Conservation (phyloP, 2,888 invertebrate species). For the Leptopterna dolabrata region DNA sequence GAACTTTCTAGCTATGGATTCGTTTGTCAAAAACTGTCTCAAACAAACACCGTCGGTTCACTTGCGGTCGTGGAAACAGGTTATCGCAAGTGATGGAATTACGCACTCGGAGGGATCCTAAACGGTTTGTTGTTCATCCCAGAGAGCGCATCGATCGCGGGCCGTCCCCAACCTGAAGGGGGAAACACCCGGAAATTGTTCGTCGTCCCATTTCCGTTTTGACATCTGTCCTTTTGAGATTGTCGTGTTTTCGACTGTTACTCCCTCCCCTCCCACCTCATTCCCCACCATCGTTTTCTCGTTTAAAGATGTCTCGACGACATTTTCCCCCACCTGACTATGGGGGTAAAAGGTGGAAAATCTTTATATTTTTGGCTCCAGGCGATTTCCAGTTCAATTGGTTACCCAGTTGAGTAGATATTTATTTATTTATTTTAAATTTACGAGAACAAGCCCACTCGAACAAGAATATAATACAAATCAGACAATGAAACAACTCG, state of each 20-base stretch:
- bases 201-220: constrained; percentile 53
- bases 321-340: neutral
- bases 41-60: neutral
- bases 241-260: neutral
- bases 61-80: constrained; percentile 41
- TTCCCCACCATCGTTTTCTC: neutral
- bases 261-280: neutral
- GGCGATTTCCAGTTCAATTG: too few relatives aligned
- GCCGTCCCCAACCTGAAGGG: neutral
- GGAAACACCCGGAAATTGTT: constrained; percentile 40
- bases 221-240: constrained; percentile 43
- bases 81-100: constrained; percentile 47
- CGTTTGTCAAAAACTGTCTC: too few relatives aligned
- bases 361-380: neutral
- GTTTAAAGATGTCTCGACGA: neutral
- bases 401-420: too few relatives aligned
- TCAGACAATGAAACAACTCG: too few relatives aligned
- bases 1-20: too few relatives aligned
- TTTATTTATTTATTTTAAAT: too few relatives aligned
- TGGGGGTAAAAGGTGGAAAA: neutral
- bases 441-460: too few relatives aligned
- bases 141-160: constrained; percentile 12
- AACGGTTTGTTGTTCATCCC: constrained; percentile 53
- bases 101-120: constrained; percentile 36
- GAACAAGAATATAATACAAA: too few relatives aligned